These are phyloP conservation scores for Battus philenor DNA, from an alignment of 1,140 invertebrate species.

Conservation along the genomic window DNA sequence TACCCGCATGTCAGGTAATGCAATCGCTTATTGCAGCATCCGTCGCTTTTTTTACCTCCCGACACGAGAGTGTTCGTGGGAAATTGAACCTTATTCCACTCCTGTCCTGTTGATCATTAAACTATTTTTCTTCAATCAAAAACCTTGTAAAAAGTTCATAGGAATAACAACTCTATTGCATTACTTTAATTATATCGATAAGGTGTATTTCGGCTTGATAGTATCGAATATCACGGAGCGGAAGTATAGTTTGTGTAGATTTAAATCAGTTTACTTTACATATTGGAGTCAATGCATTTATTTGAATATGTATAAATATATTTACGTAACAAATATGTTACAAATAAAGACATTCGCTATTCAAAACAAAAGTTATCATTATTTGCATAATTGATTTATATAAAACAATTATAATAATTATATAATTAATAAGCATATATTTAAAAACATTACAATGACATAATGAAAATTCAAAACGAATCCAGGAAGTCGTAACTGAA, in stretches of 20 bases:
- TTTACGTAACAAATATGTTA: too few species aligned
- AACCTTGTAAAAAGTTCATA: not conserved
- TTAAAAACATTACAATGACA: too few species aligned
- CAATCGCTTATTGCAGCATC: conserved; percentile 16
- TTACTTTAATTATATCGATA: not conserved
- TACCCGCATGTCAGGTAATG: conserved; percentile 17
- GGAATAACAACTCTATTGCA: not conserved
- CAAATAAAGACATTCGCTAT: too few species aligned
- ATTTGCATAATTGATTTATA: too few species aligned
- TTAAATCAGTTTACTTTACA: too few species aligned
- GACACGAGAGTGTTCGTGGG: not conserved
- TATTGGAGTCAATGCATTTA: too few species aligned
- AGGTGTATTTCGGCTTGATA: not conserved
- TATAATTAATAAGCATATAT: too few species aligned
- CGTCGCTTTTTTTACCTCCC: conserved; percentile 15
- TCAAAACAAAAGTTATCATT: too few species aligned
- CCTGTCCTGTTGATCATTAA: too few species aligned
- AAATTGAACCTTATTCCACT: not conserved
- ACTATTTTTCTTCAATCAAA: not conserved
- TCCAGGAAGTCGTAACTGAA: not conserved
- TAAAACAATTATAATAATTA: too few species aligned
- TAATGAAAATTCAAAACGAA: too few species aligned
- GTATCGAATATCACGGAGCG: not conserved
- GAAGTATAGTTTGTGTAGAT: conserved; percentile 6
- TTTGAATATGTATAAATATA: too few species aligned